A percentile compares a stretch with the other conserved stretches of the same genome.
Conservation (phyloP, 2,888 invertebrate species). For the Nomada ruficornis region DNA sequence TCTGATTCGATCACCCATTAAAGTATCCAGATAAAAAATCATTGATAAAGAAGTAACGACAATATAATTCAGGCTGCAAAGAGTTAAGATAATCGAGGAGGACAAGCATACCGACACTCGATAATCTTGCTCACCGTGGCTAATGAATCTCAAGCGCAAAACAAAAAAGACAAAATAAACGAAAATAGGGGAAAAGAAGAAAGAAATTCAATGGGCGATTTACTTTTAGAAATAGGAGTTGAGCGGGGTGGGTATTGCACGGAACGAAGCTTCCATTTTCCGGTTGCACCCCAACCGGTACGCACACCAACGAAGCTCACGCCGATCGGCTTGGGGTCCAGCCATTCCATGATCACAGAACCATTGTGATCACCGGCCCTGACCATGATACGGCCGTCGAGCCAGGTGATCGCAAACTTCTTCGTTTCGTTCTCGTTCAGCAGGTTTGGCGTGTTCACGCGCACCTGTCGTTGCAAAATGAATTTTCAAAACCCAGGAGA, state of each 20-base stretch:
- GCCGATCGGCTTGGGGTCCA: constrained; percentile 87
- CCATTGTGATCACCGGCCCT: constrained; percentile 85
- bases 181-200: constrained; percentile 4
- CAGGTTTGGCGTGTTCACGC: constrained; percentile 86
- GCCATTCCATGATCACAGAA: constrained; percentile 87
- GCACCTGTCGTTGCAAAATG: constrained; percentile 83
- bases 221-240: constrained; percentile 58
- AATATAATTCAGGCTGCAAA: too few relatives aligned
- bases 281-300: constrained; percentile 88
- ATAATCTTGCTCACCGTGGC: neutral
- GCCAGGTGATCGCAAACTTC: constrained; percentile 87
- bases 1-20: too few relatives aligned
- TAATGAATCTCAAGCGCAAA: neutral
- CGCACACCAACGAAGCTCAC: constrained; percentile 88
- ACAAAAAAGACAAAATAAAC: neutral
- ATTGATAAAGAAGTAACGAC: too few relatives aligned
- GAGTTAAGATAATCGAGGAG: too few relatives aligned
- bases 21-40: too few relatives aligned
- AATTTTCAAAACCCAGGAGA: constrained; percentile 5
- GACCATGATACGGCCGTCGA: constrained; percentile 85
- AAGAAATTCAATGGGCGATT: constrained; percentile 29
- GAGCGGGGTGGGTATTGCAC: constrained; percentile 69
- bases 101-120: neutral
- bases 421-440: constrained; percentile 86
- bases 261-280: constrained; percentile 86